Evolutionary conservation across 2,888 invertebrate species (phyloP).

Genomic region (Taenaris catops): DNA sequence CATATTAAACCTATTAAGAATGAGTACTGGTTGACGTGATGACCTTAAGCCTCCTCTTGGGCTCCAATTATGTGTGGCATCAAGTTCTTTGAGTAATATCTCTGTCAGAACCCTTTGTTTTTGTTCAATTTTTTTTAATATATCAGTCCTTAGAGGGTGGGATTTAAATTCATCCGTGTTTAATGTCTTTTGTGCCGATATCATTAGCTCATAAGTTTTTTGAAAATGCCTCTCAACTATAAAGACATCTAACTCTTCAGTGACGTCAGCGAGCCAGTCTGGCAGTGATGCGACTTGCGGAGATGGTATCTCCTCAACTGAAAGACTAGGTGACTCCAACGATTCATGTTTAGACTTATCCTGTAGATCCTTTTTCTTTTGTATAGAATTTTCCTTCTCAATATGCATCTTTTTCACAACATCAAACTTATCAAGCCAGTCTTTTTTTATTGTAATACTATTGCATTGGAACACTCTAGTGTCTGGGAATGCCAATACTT

Average conservation of each 20-base stretch:
- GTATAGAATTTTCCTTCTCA: slow-evolving; percentile 80
- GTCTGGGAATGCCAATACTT: slow-evolving; percentile 95
- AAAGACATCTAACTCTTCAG: slow-evolving; percentile 96
- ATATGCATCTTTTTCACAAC: slow-evolving; percentile 91
- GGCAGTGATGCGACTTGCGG: slow-evolving; percentile 75
- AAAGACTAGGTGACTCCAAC: slow-evolving; percentile 68
- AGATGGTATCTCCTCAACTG: slow-evolving; percentile 63
- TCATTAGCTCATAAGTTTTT: slow-evolving; percentile 91
- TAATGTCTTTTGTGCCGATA: slow-evolving; percentile 67
- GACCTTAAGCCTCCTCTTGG: slow-evolving; percentile 94
- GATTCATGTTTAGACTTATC: slow-evolving; percentile 60
- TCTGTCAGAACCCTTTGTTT: slow-evolving; percentile 90
- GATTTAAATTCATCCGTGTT: slow-evolving; percentile 56
- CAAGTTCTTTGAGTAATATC: slow-evolving; percentile 92
- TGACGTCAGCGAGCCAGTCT: slow-evolving; percentile 94
- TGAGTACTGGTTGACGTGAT: slow-evolving; percentile 89
- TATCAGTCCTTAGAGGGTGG: slow-evolving; percentile 58
- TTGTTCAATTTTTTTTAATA: slow-evolving; percentile 81
- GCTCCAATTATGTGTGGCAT: slow-evolving; percentile 93
- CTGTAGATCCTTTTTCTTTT: slow-evolving; percentile 63
- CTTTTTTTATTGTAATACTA: slow-evolving; percentile 89
- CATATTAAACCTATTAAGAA: slow-evolving; percentile 88
- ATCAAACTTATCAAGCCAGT: slow-evolving; percentile 96
- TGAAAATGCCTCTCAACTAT: slow-evolving; percentile 98
- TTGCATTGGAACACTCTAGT: slow-evolving; percentile 95